Evolutionary conservation across 2,113 vertebrate genomes (phyloP), one percentile per base, ranked within the genome.

Genomic region (Aramus guarauna): DNA sequence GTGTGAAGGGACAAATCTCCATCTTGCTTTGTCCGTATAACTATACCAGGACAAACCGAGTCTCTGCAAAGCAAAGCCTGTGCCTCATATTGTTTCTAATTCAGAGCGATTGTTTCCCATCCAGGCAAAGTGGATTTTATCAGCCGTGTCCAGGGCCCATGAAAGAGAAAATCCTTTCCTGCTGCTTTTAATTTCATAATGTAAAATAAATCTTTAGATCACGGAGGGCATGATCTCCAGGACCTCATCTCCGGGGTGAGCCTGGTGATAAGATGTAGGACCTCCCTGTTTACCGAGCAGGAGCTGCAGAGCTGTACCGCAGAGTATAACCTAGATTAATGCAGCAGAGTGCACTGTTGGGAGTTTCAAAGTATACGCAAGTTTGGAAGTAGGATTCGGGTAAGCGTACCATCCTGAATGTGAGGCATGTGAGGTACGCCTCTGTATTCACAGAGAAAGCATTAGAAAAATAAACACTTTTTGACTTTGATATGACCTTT

Each of bases 161-260:
- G 50, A 84, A 94, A 68, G n/a, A 72, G 66, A 74, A 74, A 90
- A 83, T 64, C 55, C 16, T 14, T 86, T 92, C 55, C 60, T 59
- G 13, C 30, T 68, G 68, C 36, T 91, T 95, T 94, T 90, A 78
- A 92, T 88, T 94, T 86, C 26, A n/a, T 89, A 64, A 88, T 37
- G 47, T 59, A 74, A 88, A 89, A 58, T 63, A 74, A 22, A 56
- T 58, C 14, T 83, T 83, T 74, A 53, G 37, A 50, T 88, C 55
- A 36, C 13, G 47, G 34, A 71, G 26, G 37, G 7, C 32, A 17
- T 67, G 59, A 92, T 87, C 68, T 89, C 47, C 60, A 91, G 68
- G 55, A 86, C 64, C 36, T 84, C 7, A 2, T 74, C 68, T 77
- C 34, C 1, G 1, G 24, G 6, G 2, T 52, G 58, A 88, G 27